Evolutionary conservation across 2,888 invertebrate species (phyloP).

Genomic region (Cryptosula pallasiana): DNA sequence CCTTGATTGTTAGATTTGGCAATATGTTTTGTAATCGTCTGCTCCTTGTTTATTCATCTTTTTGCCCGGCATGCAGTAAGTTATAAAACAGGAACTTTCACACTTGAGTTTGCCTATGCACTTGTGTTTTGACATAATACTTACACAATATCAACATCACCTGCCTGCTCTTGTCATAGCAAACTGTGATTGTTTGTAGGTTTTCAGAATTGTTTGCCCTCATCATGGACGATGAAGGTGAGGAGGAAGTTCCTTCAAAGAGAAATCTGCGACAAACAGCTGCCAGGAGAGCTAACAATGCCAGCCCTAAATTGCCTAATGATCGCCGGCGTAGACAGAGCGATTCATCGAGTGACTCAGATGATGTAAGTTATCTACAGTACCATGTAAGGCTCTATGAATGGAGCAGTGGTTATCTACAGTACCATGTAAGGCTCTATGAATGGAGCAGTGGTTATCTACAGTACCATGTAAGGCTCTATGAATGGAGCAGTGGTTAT

Average conservation of each 20-base stretch:
- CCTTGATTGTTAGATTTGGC: not conserved
- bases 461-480: too few relatives aligned
- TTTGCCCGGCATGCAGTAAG: too few relatives aligned
- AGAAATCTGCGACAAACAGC: constrained; percentile 39
- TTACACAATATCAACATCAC: too few relatives aligned
- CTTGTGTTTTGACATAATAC: too few relatives aligned
- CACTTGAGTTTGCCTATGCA: too few relatives aligned
- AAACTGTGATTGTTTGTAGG: constrained; percentile 35
- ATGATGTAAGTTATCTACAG: constrained; percentile 31
- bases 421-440: too few relatives aligned
- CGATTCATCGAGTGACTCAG: constrained; percentile 63
- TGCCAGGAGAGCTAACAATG: constrained; percentile 36
- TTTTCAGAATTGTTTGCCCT: constrained; percentile 80
- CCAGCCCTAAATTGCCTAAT: constrained; percentile 32
- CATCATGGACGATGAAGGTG: constrained; percentile 76
- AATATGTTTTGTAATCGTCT: not conserved
- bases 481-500: too few relatives aligned
- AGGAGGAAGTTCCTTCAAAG: constrained; percentile 30
- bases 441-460: too few relatives aligned
- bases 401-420: too few relatives aligned
- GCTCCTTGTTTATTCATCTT: not conserved
- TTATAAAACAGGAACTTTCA: too few relatives aligned
- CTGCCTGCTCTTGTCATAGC: too few relatives aligned
- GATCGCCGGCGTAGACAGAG: constrained; percentile 50
- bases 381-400: too few relatives aligned